Evolutionary conservation across 1,140 invertebrate species (phyloP).

Genomic region (Philaenus spumarius): DNA sequence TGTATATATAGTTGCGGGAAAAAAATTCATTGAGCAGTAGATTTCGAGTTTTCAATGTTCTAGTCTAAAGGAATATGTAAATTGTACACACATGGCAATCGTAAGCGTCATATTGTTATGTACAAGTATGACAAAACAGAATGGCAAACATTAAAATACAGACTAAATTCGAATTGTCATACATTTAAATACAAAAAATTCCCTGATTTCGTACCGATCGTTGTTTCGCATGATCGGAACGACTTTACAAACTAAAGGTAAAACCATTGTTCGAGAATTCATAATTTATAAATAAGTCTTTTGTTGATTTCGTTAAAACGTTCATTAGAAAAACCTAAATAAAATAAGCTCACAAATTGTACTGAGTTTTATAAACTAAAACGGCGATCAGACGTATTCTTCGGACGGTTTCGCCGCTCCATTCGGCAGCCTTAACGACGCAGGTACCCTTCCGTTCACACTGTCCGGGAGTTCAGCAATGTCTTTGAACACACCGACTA

Average conservation of each 20-base stretch:
- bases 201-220: not conserved
- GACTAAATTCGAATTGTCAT: not conserved
- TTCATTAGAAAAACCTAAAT: not conserved
- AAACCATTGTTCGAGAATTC: not conserved
- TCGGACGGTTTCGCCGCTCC: constrained; percentile 30
- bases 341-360: constrained; percentile 11
- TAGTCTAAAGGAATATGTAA: constrained; percentile 8
- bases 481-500: constrained; percentile 93
- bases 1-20: not conserved
- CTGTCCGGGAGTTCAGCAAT: constrained; percentile 85
- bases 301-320: not conserved
- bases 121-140: constrained; percentile 9
- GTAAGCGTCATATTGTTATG: constrained; percentile 12
- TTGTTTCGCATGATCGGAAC: constrained; percentile 3
- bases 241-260: constrained; percentile 3
- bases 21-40: constrained; percentile 4
- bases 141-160: constrained; percentile 1
- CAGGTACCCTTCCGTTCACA: constrained; percentile 23
- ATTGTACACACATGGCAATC: constrained; percentile 13
- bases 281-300: constrained; percentile 6
- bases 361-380: constrained; percentile 4
- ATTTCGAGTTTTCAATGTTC: not conserved
- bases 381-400: constrained; percentile 30
- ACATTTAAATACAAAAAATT: not conserved
- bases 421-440: constrained; percentile 29